Conservation (phyloP, 2,888 invertebrate genomes). For the Ptilodon capucinus region DNA sequence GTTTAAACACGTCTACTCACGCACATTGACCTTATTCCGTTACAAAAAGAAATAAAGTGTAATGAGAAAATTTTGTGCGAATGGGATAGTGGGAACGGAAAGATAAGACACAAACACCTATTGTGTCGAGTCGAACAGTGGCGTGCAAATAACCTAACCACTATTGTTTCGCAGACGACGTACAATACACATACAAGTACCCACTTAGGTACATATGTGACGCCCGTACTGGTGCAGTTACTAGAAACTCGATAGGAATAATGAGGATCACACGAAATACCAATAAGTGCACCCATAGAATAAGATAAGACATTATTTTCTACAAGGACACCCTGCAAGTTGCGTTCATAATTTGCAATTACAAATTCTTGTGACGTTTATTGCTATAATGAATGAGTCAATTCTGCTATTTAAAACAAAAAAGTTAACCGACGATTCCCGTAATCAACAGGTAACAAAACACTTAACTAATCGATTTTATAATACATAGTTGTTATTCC, state of each 20-base stretch:
- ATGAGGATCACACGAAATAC: constrained; percentile 24
- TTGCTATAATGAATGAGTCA: not conserved
- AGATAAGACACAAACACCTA: constrained; percentile 66
- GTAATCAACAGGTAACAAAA: constrained; percentile 41
- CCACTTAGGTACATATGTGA: constrained; percentile 26
- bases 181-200: constrained; percentile 31
- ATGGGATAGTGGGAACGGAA: constrained; percentile 65
- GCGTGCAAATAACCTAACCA: constrained; percentile 54
- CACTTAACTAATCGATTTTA: constrained; percentile 38
- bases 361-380: not conserved
- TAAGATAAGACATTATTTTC: too few relatives aligned
- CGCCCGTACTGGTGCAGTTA: constrained; percentile 28
- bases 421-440: not conserved
- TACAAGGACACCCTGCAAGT: too few relatives aligned
- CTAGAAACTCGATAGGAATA: constrained; percentile 27
- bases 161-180: constrained; percentile 49
- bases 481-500: constrained; percentile 44
- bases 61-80: constrained; percentile 73
- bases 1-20: constrained; percentile 24
- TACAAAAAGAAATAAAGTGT: constrained; percentile 50
- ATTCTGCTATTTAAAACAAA: not conserved
- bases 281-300: not conserved
- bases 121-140: constrained; percentile 56
- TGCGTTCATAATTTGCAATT: not conserved
- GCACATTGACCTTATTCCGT: constrained; percentile 50